Percentiles rank a stretch among this genome's conserved stretches.
Evolutionary conservation across 2,797 vertebrate genomes (phyloP).

Genomic region (Hippopotamyrus pictus): DNA sequence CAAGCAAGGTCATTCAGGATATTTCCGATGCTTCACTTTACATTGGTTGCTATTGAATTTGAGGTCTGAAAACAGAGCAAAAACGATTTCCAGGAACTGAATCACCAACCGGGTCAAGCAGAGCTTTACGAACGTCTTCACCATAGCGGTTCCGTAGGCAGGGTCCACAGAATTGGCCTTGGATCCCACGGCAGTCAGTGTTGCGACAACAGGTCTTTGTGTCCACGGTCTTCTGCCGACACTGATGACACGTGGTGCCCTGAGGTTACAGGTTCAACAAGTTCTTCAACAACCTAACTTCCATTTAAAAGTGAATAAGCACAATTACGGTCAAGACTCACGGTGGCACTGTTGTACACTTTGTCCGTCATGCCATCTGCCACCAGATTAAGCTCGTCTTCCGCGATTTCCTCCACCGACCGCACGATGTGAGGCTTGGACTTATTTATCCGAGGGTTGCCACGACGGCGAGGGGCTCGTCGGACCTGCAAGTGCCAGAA

Average conservation of each 20-base stretch:
- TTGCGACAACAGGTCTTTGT: conserved; percentile 67
- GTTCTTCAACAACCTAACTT: background rate
- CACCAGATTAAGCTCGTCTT: conserved; percentile 60
- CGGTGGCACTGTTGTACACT: conserved; percentile 58
- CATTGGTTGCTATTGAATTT: background rate
- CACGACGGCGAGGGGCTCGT: conserved; percentile 33
- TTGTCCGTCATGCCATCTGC: conserved; percentile 62
- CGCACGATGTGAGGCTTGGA: conserved; percentile 54
- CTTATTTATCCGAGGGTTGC: conserved; percentile 35
- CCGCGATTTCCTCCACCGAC: conserved; percentile 61
- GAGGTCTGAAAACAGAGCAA: background rate
- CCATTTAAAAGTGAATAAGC: background rate
- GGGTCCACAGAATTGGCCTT: conserved; percentile 71
- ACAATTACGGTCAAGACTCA: conserved; percentile 36
- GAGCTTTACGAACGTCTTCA: conserved; percentile 61
- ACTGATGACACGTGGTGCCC: conserved; percentile 72
- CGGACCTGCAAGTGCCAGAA: conserved; percentile 44
- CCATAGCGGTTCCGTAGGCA: conserved; percentile 70
- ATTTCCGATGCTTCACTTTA: background rate
- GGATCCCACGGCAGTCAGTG: conserved; percentile 58
- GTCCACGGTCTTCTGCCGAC: conserved; percentile 68
- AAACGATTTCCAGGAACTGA: background rate
- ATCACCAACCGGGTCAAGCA: conserved; percentile 60
- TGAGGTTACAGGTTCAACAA: conserved; percentile 28
- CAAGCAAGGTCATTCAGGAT: background rate